Evolutionary conservation across 2,888 invertebrate species (phyloP).

Genomic region (Polydrusus cervinus): DNA sequence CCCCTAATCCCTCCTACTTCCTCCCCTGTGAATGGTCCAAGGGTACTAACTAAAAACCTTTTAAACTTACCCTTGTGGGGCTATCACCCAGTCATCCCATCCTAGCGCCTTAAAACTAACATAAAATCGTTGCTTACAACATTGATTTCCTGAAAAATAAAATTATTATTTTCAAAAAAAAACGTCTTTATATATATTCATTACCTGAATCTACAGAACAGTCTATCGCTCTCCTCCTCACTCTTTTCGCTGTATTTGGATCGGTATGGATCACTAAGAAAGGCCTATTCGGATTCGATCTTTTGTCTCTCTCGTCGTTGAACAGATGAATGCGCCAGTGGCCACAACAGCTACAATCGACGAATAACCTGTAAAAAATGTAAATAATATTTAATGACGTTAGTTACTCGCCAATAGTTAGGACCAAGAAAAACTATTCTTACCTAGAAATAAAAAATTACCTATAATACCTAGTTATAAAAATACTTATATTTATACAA

Average conservation of each 20-base stretch:
- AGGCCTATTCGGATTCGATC: constrained; percentile 81
- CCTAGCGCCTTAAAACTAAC: constrained; percentile 93
- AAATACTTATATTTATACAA: too few relatives aligned
- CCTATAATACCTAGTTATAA: too few relatives aligned
- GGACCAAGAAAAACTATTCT: too few relatives aligned
- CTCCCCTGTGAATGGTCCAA: too few relatives aligned
- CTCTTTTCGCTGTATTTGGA: constrained; percentile 79
- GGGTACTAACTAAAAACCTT: too few relatives aligned
- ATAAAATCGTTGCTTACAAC: constrained; percentile 92
- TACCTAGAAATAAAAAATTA: too few relatives aligned
- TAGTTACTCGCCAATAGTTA: too few relatives aligned
- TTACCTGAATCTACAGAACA: constrained; percentile 78
- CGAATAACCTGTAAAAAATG: constrained; percentile 77
- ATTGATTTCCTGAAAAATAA: constrained; percentile 68
- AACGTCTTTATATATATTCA: too few relatives aligned
- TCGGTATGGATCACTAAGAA: constrained; percentile 89
- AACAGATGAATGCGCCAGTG: constrained; percentile 82
- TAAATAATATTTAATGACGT: too few relatives aligned
- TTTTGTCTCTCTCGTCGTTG: constrained; percentile 65
- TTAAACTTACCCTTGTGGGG: constrained; percentile 63
- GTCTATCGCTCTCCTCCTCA: constrained; percentile 88
- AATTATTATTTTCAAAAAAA: not conserved
- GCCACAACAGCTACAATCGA: constrained; percentile 91
- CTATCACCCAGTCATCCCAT: constrained; percentile 96
- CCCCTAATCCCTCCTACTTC: too few relatives aligned